Evolutionary conservation across 2,888 invertebrate species (phyloP).

Genomic region (Oscheius myriophilus): DNA sequence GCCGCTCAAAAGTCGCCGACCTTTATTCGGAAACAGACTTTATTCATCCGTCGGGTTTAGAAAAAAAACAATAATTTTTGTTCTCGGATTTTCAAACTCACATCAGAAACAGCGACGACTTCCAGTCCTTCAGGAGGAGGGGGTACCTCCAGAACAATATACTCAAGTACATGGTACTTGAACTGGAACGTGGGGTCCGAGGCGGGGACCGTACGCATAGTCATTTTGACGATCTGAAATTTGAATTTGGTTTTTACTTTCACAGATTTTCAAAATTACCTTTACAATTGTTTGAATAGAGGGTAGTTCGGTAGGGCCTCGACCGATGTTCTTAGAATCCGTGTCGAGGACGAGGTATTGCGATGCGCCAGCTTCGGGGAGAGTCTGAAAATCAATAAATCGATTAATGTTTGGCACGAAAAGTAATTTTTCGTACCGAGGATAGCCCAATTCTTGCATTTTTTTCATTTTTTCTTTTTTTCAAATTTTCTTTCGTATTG

Average conservation of each 20-base stretch:
- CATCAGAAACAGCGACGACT: slow-evolving; percentile 9
- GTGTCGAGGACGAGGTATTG: slow-evolving; percentile 8
- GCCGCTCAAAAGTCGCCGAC: no score
- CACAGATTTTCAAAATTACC: background rate
- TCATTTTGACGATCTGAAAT: background rate
- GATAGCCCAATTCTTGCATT: no score
- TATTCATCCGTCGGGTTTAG: no score
- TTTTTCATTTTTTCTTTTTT: no score
- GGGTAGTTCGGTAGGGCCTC: background rate
- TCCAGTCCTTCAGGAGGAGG: background rate
- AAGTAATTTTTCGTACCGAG: no score
- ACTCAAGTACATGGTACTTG: slow-evolving; percentile 6
- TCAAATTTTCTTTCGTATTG: no score
- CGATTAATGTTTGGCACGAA: no score
- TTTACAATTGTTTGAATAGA: slow-evolving; percentile 16
- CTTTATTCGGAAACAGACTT: no score
- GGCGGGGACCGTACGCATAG: background rate
- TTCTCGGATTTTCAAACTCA: no score
- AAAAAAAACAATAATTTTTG: no score
- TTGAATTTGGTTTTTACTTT: no score
- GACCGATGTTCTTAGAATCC: slow-evolving; percentile 1
- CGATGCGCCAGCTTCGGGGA: slow-evolving; percentile 4
- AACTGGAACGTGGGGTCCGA: background rate
- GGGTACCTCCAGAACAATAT: background rate
- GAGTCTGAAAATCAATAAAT: slow-evolving; percentile 17